These are phyloP conservation scores for Zele albiditarsus DNA, from an alignment of 2,888 invertebrate genomes.

Conservation along the genomic window DNA sequence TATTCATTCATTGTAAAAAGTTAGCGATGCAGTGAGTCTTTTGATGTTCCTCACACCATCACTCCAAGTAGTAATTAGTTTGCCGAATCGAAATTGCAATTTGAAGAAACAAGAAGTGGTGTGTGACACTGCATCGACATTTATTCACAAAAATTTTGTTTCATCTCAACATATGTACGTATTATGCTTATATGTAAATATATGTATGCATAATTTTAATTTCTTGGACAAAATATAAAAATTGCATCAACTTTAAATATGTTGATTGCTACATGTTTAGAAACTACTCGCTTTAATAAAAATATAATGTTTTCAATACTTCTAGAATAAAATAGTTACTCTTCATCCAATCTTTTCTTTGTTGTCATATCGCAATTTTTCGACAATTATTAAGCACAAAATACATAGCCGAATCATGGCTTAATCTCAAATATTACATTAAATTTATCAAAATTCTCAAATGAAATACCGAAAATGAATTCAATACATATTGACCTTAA, in stretches of 20 bases:
- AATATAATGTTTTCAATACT: slow-evolving; percentile 62
- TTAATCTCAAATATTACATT: slow-evolving; percentile 18
- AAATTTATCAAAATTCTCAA: neutral
- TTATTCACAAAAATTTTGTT: neutral
- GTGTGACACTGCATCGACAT: neutral
- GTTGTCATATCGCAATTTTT: neutral
- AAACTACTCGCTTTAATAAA: slow-evolving; percentile 42
- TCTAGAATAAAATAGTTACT: slow-evolving; percentile 52
- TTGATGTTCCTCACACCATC: neutral
- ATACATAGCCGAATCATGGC: slow-evolving; percentile 31
- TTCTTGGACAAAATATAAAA: slow-evolving; percentile 21
- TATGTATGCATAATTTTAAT: neutral
- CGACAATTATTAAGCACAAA: slow-evolving; percentile 26
- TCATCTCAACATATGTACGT: neutral
- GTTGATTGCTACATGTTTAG: slow-evolving; percentile 8
- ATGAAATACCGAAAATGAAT: slow-evolving; percentile 3
- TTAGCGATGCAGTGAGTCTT: neutral
- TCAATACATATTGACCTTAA: slow-evolving; percentile 22
- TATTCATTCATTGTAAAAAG: neutral
- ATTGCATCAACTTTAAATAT: slow-evolving; percentile 7
- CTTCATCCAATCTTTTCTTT: slow-evolving; percentile 34
- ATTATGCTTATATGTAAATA: neutral
- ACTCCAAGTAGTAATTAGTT: neutral
- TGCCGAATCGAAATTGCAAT: neutral
- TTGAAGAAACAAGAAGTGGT: neutral